A percentile compares a stretch with the other conserved stretches of the same genome.
phyloP scores from a whole-genome alignment of 1,140 invertebrate genomes.

The Papilio helenus region DNA sequence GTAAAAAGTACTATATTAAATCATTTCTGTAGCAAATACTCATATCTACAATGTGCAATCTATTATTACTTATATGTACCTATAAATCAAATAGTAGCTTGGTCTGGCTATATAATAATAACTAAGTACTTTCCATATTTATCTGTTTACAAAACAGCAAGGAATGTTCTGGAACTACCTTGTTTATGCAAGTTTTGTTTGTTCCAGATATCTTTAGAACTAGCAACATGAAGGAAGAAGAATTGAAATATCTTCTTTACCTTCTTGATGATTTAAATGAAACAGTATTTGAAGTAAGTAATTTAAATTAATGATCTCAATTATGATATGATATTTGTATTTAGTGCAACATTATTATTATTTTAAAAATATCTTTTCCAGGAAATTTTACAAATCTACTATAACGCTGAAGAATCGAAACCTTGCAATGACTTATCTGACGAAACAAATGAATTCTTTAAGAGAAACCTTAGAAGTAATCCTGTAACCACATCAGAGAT shows the following conservation, averaged over 20 bases:
- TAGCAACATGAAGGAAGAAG: slow-evolving; percentile 70
- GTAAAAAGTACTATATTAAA: no score
- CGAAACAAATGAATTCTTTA: slow-evolving; percentile 59
- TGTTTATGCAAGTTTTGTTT: slow-evolving; percentile 25
- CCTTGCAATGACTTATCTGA: slow-evolving; percentile 55
- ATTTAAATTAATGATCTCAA: slow-evolving; percentile 17
- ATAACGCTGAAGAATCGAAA: slow-evolving; percentile 62
- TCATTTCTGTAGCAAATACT: background rate
- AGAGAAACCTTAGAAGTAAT: slow-evolving; percentile 67
- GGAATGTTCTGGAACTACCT: slow-evolving; percentile 6
- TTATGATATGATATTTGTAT: no score
- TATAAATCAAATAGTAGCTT: background rate
- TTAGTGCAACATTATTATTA: background rate
- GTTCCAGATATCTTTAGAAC: slow-evolving; percentile 11
- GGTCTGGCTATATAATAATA: background rate
- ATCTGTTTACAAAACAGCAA: slow-evolving; percentile 48
- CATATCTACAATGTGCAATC: background rate
- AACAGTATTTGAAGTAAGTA: slow-evolving; percentile 65
- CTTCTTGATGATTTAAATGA: slow-evolving; percentile 65
- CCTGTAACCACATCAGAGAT: slow-evolving; percentile 70
- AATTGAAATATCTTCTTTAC: slow-evolving; percentile 67
- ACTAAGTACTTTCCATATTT: slow-evolving; percentile 50
- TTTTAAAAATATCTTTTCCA: slow-evolving; percentile 45
- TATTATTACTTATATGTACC: background rate
- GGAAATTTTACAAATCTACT: slow-evolving; percentile 67